Percentiles rank a stretch among this genome's conserved stretches.
phyloP scores from a whole-genome alignment of 2,888 invertebrate species.

The Euplexia lucipara region DNA sequence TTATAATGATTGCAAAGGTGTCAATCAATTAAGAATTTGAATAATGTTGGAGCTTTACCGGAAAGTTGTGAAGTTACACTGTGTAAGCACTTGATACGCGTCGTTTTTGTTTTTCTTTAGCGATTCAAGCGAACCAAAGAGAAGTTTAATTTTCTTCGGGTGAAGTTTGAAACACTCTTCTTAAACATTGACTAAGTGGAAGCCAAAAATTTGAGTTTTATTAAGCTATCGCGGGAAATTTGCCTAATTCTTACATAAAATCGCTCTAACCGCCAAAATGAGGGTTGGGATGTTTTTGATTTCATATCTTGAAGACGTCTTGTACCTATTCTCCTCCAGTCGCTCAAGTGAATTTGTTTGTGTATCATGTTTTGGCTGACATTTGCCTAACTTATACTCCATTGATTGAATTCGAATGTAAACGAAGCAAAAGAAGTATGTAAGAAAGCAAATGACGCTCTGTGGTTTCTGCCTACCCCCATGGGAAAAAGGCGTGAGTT shows the following conservation, averaged over 20 bases:
- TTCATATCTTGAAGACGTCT: slow-evolving; percentile 18
- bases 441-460: no score
- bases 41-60: slow-evolving; percentile 58
- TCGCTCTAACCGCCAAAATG: slow-evolving; percentile 50
- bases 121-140: slow-evolving; percentile 57
- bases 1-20: slow-evolving; percentile 25
- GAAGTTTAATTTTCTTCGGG: slow-evolving; percentile 72
- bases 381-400: background rate
- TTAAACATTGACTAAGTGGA: slow-evolving; percentile 68
- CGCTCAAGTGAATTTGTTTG: slow-evolving; percentile 27
- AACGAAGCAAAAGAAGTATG: no score
- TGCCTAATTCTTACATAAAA: slow-evolving; percentile 54
- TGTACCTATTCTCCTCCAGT: background rate
- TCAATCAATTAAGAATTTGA: slow-evolving; percentile 59
- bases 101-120: slow-evolving; percentile 69
- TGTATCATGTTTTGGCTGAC: slow-evolving; percentile 6
- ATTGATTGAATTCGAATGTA: no score
- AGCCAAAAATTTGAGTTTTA: slow-evolving; percentile 68
- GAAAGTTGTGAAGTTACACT: slow-evolving; percentile 65
- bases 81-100: slow-evolving; percentile 66
- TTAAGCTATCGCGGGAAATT: slow-evolving; percentile 60
- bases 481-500: no score
- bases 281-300: slow-evolving; percentile 56
- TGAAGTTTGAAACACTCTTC: slow-evolving; percentile 64
- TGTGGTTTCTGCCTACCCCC: no score